Base-by-base conservation (phyloP, 2,888 invertebrate species). In the Cartodere bifasciata region DNA sequence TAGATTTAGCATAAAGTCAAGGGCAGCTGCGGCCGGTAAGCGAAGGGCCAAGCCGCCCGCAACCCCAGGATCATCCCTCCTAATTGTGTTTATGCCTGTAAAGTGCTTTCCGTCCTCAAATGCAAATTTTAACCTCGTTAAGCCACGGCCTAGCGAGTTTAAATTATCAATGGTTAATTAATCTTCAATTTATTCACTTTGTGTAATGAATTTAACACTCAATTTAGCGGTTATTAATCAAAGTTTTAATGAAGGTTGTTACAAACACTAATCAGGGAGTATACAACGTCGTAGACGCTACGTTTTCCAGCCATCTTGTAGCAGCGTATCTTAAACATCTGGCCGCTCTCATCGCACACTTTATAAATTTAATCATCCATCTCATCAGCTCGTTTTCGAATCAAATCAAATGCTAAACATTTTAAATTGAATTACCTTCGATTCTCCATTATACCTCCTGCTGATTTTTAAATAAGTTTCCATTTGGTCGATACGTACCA, bases 211-310 rank as follows among this genome's bases (percentile, higher is more conserved):
- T 53, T 52, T 53, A 53, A 53, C 53, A 53, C 52, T 53, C 65
- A 65, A 67, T 67, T 66, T 64, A 60, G 63, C 58, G 63, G 62
- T 64, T 64, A 64, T 65, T 65, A 65, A 65, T 65, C 63, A 63
- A 65, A 64, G 62, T 65, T 65, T 64, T 64, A 64, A 66, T 65
- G 62, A 63, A 62, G 56, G 53, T 46, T 54, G 52, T 54, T 56
- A 49, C 48, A 47, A 50, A 49, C 50, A 49, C 49, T 49, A 48
- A 49, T 50, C 48, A 49, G 45, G 32, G 41, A 38, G 44, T 38
- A 40, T 44, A 44, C 41, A 42, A n/a, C 23, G 14, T 9, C 6
- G 7, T 23, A 10, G 6, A 23, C 5, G 23, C 4, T 12, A 20
- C 10, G 6, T 23, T 13, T 29, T 13, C n/a, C n/a, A 15, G n/a